Evolutionary conservation across 2,113 vertebrate species (phyloP).

Genomic region (Ophiodon elongatus): DNA sequence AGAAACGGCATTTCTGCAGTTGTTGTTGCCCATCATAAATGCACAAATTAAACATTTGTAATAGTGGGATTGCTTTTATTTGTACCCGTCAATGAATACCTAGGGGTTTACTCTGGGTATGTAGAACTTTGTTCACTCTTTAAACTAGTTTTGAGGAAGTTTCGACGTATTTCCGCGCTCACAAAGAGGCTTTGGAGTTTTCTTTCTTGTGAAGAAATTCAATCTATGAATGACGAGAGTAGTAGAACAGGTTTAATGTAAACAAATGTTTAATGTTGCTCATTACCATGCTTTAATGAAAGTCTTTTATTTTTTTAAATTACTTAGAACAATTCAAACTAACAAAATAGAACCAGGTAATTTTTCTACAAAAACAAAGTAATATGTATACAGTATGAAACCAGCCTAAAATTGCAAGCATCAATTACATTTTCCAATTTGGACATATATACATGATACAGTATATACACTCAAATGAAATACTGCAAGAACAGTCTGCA

Average conservation of each 20-base stretch:
- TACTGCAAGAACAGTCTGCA: slow-evolving; percentile 71
- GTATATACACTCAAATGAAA: slow-evolving; percentile 80
- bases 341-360: slow-evolving; percentile 92
- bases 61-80: slow-evolving; percentile 52
- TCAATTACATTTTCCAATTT: slow-evolving; percentile 69
- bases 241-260: slow-evolving; percentile 14
- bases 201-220: background rate
- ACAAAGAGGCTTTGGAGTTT: background rate
- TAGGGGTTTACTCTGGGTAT: background rate
- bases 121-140: background rate
- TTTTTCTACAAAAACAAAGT: slow-evolving; percentile 93
- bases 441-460: slow-evolving; percentile 80
- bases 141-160: background rate
- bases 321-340: slow-evolving; percentile 81
- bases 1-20: slow-evolving; percentile 86
- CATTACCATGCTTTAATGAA: slow-evolving; percentile 69
- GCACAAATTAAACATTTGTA: slow-evolving; percentile 93
- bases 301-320: slow-evolving; percentile 80
- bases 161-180: background rate
- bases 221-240: background rate
- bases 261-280: slow-evolving; percentile 29
- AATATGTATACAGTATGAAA: slow-evolving; percentile 92
- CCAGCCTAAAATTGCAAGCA: slow-evolving; percentile 81
- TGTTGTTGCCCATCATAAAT: slow-evolving; percentile 87
- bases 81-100: background rate